A percentile compares a stretch with the other conserved stretches of the same genome.
Evolutionary conservation across 2,797 vertebrate genomes (phyloP).

Genomic region (Craterocephalus amniculus): DNA sequence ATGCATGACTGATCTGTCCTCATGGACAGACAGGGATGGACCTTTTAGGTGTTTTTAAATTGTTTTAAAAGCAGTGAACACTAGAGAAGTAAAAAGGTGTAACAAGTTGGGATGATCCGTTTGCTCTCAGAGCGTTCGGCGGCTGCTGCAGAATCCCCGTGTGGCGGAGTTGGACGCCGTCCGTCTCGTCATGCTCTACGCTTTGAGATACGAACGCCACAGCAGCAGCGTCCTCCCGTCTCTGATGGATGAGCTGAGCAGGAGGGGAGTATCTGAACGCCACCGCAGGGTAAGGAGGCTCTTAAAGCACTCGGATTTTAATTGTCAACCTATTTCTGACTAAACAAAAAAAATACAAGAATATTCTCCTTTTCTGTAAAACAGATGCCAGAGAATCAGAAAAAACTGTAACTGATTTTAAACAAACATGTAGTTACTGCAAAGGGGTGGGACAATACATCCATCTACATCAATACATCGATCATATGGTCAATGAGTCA

Average conservation of each 20-base stretch:
- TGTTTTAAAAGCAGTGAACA: not conserved
- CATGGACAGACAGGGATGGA: not conserved
- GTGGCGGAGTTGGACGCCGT: conserved; percentile 88
- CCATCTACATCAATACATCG: too few species aligned
- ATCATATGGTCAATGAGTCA: too few species aligned
- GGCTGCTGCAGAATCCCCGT: conserved; percentile 89
- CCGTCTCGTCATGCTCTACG: conserved; percentile 93
- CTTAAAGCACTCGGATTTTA: conserved; percentile 70
- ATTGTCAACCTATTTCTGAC: not conserved
- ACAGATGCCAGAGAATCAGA: not conserved
- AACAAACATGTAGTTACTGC: not conserved
- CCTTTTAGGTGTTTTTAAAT: not conserved
- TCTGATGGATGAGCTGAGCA: conserved; percentile 87
- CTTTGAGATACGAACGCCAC: conserved; percentile 92
- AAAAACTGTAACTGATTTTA: not conserved
- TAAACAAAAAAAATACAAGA: too few species aligned
- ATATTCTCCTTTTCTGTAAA: not conserved
- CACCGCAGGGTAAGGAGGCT: conserved; percentile 76
- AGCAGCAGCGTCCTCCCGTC: conserved; percentile 87
- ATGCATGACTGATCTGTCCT: not conserved
- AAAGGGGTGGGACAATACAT: too few species aligned
- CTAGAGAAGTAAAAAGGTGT: not conserved
- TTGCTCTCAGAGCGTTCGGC: conserved; percentile 86
- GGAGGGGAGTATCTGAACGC: conserved; percentile 85
- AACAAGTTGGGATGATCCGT: not conserved